These are phyloP conservation scores for Apantesis nais DNA, from an alignment of 2,888 invertebrate species.

Conservation along the genomic window DNA sequence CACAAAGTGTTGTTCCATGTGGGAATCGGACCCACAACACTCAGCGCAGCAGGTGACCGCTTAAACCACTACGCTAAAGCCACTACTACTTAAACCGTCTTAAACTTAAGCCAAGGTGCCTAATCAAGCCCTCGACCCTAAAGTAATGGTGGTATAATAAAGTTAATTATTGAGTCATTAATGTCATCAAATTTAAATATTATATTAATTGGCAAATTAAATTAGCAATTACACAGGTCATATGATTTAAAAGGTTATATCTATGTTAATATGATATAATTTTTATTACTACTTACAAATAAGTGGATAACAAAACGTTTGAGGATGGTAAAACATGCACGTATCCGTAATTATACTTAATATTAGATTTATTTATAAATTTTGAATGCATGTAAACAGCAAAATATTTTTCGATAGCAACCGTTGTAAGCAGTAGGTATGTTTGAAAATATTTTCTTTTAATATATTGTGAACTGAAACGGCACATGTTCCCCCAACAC, in stretches of 20 bases:
- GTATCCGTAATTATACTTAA: background rate
- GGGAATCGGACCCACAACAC: too few relatives aligned
- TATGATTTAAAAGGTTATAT: constrained; percentile 20
- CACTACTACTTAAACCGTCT: too few relatives aligned
- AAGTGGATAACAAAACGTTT: background rate
- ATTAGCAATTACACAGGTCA: constrained; percentile 23
- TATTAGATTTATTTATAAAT: background rate
- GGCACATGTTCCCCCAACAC: too few relatives aligned
- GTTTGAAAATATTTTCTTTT: background rate
- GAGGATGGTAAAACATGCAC: background rate
- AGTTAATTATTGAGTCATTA: background rate
- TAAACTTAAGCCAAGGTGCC: background rate
- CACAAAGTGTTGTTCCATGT: too few relatives aligned
- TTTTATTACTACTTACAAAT: background rate
- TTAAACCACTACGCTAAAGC: too few relatives aligned
- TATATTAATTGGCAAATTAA: constrained; percentile 36
- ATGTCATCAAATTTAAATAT: background rate
- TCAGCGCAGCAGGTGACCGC: too few relatives aligned
- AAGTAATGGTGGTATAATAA: background rate
- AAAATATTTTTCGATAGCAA: background rate
- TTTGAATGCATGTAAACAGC: background rate
- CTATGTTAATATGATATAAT: background rate
- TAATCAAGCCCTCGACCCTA: background rate
- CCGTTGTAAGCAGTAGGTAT: background rate
- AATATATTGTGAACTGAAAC: background rate